Conservation (phyloP, 2,797 vertebrate species). For the Syndactyla subalaris region DNA sequence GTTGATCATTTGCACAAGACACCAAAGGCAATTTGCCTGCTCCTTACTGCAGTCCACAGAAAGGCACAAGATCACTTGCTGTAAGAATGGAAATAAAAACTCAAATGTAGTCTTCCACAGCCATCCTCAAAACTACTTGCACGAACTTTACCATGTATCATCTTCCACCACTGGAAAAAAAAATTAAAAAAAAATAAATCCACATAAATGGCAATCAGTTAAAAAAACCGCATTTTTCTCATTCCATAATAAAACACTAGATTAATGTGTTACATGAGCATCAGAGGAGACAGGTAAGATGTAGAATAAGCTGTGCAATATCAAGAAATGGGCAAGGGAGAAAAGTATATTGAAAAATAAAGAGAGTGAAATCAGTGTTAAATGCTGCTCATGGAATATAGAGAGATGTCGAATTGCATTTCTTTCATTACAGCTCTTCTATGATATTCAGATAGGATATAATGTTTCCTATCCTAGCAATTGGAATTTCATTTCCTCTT, state of each 20-base stretch:
- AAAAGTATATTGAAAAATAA: not conserved
- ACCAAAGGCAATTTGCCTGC: not conserved
- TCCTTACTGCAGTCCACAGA: not conserved
- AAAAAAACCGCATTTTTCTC: not conserved
- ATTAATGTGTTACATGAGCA: not conserved
- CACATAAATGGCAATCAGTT: rapidly evolving
- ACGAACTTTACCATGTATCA: not conserved
- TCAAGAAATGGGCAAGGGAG: not conserved
- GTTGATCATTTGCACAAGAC: not conserved
- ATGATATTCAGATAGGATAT: not conserved
- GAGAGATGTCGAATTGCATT: not conserved
- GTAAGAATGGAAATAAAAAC: not conserved
- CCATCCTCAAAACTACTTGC: not conserved
- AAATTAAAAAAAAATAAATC: not conserved
- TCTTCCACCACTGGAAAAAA: not conserved
- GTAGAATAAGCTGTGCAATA: not conserved
- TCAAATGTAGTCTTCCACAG: not conserved
- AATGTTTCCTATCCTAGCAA: not conserved
- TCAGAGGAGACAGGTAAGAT: not conserved
- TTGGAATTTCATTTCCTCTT: not conserved
- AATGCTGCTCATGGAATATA: not conserved
- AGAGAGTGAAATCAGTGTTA: not conserved
- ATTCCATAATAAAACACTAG: not conserved
- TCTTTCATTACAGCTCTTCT: not conserved
- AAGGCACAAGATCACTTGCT: not conserved